Evolutionary conservation across 2,113 vertebrate genomes (phyloP).

Genomic region (Anguilla rostrata): DNA sequence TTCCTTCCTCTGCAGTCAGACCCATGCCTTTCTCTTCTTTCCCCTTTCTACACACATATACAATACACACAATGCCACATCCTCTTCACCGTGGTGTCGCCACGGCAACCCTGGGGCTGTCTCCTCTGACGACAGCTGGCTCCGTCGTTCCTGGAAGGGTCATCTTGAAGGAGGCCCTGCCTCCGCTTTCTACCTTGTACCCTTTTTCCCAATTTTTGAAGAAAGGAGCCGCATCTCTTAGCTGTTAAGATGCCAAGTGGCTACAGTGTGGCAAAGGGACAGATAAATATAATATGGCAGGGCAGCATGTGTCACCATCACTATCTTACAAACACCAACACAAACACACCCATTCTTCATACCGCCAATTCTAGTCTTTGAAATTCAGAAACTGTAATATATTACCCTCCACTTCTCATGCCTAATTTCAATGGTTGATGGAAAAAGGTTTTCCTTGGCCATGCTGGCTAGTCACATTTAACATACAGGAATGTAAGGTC

Average conservation of each 20-base stretch:
- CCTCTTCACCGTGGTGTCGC: constrained; percentile 4
- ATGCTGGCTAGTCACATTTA: background rate
- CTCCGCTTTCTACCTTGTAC: background rate
- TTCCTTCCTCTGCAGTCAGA: background rate
- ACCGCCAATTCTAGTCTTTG: background rate
- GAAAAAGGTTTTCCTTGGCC: background rate
- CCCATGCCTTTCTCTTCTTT: background rate
- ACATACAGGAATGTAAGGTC: background rate
- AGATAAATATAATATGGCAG: background rate
- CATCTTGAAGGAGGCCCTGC: background rate
- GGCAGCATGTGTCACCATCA: background rate
- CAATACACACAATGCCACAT: constrained; percentile 21
- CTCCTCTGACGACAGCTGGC: constrained; percentile 6
- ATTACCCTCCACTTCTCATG: background rate
- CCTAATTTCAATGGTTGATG: background rate
- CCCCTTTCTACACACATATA: constrained; percentile 3
- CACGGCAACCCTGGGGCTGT: background rate
- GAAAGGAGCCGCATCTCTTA: background rate
- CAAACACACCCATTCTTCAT: background rate
- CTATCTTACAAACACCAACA: background rate
- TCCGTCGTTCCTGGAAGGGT: background rate
- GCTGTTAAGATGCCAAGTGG: background rate
- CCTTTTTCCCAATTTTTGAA: background rate
- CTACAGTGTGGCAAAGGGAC: background rate
- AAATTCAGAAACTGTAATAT: background rate